Evolutionary conservation across 2,113 vertebrate species (phyloP).

Genomic region (Hypanus sabinus): DNA sequence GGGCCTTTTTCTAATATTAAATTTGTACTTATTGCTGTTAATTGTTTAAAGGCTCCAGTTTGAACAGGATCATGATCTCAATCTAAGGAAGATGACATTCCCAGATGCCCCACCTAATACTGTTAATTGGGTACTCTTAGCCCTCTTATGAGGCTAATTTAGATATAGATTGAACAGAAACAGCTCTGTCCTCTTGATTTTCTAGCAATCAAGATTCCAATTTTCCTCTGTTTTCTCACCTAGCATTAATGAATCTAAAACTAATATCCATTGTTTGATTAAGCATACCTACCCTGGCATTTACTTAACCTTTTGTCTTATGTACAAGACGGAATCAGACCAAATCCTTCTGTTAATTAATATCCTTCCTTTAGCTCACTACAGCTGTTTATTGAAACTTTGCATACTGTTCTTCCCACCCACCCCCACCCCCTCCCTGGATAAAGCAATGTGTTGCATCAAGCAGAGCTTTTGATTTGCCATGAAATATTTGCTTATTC

Average conservation of each 20-base stretch:
- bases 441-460: background rate
- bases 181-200: slow-evolving; percentile 63
- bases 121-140: slow-evolving; percentile 78
- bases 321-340: slow-evolving; percentile 89
- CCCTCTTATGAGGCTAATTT: slow-evolving; percentile 73
- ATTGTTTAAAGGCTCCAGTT: slow-evolving; percentile 46
- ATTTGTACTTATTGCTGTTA: slow-evolving; percentile 42
- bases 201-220: slow-evolving; percentile 77
- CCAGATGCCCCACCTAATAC: slow-evolving; percentile 59
- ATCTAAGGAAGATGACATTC: slow-evolving; percentile 58
- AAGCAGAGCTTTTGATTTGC: background rate
- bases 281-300: slow-evolving; percentile 92
- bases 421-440: background rate
- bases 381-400: slow-evolving; percentile 67
- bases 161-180: slow-evolving; percentile 80
- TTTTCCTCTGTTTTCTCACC: slow-evolving; percentile 92
- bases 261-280: slow-evolving; percentile 99
- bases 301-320: slow-evolving; percentile 99
- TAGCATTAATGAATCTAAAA: slow-evolving; percentile 98
- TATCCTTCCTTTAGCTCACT: slow-evolving; percentile 73
- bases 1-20: background rate
- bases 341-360: slow-evolving; percentile 99
- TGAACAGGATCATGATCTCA: slow-evolving; percentile 58
- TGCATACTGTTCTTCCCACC: background rate
- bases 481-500: background rate